These are phyloP conservation scores for Aleiodes testaceus DNA, from an alignment of 2,888 invertebrate species.

Conservation along the genomic window DNA sequence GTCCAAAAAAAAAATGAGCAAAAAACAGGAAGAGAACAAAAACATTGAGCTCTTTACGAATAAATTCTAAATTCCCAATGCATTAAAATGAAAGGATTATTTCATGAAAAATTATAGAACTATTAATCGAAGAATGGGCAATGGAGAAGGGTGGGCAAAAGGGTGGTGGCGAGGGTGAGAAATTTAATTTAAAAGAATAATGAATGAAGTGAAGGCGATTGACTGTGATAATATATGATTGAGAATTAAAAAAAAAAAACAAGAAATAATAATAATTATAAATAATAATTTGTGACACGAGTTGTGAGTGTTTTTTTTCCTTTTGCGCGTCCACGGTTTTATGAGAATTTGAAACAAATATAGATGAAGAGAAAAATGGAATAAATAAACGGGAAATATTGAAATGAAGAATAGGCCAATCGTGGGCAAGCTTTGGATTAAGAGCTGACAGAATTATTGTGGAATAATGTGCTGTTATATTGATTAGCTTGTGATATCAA, in stretches of 20 bases:
- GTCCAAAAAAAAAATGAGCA: constrained; percentile 3
- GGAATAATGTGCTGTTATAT: constrained; percentile 64
- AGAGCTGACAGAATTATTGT: constrained; percentile 51
- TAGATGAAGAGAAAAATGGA: constrained; percentile 13
- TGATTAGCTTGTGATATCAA: constrained; percentile 59
- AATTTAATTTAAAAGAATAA: constrained; percentile 2
- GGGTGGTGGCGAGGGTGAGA: background rate
- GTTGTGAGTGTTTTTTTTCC: constrained; percentile 37
- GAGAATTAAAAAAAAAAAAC: constrained; percentile 4
- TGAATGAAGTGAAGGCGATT: constrained; percentile 53
- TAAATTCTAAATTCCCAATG: constrained; percentile 40
- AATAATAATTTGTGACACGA: constrained; percentile 15
- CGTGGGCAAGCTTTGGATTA: constrained; percentile 51
- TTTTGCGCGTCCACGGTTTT: constrained; percentile 39
- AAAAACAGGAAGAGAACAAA: constrained; percentile 34
- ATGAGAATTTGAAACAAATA: constrained; percentile 30
- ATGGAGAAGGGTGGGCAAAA: background rate
- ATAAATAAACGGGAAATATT: background rate
- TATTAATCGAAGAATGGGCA: too few relatives aligned
- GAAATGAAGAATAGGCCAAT: constrained; percentile 44
- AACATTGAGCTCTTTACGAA: constrained; percentile 35
- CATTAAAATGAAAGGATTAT: constrained; percentile 3
- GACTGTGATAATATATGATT: constrained; percentile 59
- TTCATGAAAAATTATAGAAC: background rate
- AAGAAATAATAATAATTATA: background rate